A percentile compares a stretch with the other conserved stretches of the same genome.
Conservation (phyloP, 2,797 vertebrate species). For the Alouatta caraya region DNA sequence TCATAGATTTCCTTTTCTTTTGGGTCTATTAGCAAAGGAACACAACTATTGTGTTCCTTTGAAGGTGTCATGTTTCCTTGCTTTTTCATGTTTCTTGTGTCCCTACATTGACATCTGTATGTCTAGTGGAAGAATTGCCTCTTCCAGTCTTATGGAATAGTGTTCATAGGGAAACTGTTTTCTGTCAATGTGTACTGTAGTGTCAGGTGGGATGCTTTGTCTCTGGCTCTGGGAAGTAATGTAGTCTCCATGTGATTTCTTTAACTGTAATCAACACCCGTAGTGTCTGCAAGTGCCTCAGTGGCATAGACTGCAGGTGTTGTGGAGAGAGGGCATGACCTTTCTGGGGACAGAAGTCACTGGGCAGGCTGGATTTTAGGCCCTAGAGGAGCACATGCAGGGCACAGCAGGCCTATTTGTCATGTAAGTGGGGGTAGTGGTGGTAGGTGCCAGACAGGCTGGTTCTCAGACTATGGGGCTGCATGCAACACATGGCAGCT, state of each 20-base stretch:
- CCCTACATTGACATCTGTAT: background rate
- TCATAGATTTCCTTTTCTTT: background rate
- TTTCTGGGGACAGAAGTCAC: background rate
- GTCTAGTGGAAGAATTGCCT: background rate
- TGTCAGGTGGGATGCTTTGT: background rate
- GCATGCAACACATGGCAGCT: background rate
- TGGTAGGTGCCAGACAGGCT: background rate
- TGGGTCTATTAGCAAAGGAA: background rate
- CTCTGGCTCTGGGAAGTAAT: background rate
- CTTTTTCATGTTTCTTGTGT: background rate
- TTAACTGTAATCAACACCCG: background rate
- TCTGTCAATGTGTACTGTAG: background rate
- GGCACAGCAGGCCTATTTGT: background rate
- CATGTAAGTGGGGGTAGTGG: background rate
- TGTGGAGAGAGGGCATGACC: background rate
- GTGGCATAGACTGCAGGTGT: background rate
- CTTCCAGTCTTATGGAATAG: background rate
- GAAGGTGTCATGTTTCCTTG: background rate
- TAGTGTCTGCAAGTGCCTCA: background rate
- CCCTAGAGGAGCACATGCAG: background rate
- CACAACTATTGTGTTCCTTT: background rate
- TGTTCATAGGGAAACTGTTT: background rate
- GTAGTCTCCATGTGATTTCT: background rate
- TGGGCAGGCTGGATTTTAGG: background rate
- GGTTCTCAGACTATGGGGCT: background rate